Evolutionary conservation across 2,113 vertebrate species (phyloP).

Genomic region (Cathartes aura): DNA sequence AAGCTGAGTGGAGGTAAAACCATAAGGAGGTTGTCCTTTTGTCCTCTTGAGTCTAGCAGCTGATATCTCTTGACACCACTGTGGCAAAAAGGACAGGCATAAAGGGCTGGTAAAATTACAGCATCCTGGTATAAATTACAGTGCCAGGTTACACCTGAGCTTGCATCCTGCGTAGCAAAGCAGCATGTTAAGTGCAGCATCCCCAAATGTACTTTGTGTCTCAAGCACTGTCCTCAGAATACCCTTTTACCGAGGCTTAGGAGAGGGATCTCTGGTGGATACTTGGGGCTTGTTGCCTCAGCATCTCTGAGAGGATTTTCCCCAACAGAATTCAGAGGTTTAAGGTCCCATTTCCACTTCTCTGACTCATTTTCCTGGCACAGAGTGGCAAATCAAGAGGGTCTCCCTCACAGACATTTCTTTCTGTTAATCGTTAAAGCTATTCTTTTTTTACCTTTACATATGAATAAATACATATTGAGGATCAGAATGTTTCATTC

Average conservation of each 20-base stretch:
- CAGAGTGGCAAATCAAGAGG: not conserved
- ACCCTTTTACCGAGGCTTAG: not conserved
- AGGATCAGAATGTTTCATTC: not conserved
- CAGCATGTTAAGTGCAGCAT: not conserved
- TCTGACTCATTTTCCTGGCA: not conserved
- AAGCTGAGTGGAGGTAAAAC: not conserved
- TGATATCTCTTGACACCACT: not conserved
- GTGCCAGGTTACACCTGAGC: not conserved
- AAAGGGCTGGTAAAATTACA: not conserved
- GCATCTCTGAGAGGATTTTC: not conserved
- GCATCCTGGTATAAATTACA: not conserved
- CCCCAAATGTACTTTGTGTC: not conserved
- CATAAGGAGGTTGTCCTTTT: not conserved
- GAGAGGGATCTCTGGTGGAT: not conserved
- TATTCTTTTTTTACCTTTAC: not conserved
- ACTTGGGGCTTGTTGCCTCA: not conserved
- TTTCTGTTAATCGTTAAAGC: not conserved
- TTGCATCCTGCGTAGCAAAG: not conserved
- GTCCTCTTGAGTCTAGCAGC: not conserved
- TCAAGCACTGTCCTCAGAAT: not conserved
- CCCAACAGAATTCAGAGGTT: not conserved
- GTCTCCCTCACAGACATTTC: not conserved
- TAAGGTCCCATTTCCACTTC: not conserved
- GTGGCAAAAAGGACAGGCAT: not conserved
- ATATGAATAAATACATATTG: not conserved